Evolutionary conservation across 2,888 invertebrate genomes (phyloP).

Genomic region (Trimorus sp.): DNA sequence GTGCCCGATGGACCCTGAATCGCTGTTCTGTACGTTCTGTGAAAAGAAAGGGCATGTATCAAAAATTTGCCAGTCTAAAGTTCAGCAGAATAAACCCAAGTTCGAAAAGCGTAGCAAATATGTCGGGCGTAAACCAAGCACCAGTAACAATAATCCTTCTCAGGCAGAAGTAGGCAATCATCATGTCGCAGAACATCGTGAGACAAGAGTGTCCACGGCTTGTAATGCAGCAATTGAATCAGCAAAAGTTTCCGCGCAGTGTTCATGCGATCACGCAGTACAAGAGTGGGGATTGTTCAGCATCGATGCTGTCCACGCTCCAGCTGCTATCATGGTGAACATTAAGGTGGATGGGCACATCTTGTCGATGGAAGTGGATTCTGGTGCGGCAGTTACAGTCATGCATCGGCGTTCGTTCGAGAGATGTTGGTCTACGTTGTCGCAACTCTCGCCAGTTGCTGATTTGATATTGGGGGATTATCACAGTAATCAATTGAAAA

Average conservation of each 20-base stretch:
- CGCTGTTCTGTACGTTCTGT: conserved; percentile 3
- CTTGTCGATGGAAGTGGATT: conserved; percentile 14
- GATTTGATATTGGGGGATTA: neutral
- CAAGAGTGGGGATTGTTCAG: neutral
- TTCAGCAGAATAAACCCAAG: neutral
- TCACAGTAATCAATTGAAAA: neutral
- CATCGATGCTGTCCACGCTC: neutral
- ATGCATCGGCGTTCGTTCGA: neutral
- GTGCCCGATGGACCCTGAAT: conserved; percentile 9
- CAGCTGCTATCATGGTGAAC: neutral
- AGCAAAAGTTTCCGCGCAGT: too few relatives aligned
- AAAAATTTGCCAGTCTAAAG: conserved; percentile 3
- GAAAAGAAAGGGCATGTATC: conserved; percentile 20
- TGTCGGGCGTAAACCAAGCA: neutral
- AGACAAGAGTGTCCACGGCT: too few relatives aligned
- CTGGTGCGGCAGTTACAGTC: conserved; percentile 19
- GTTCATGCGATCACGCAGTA: neutral
- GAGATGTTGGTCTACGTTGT: neutral
- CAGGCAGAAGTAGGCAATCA: too few relatives aligned
- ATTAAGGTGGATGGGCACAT: neutral
- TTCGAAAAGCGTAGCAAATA: neutral
- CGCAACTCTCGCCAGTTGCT: neutral
- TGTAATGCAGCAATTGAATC: too few relatives aligned
- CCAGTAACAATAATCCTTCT: too few relatives aligned
- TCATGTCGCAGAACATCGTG: neutral